phyloP scores from a whole-genome alignment of 2,888 invertebrate genomes.

The Ditula angustiorana region DNA sequence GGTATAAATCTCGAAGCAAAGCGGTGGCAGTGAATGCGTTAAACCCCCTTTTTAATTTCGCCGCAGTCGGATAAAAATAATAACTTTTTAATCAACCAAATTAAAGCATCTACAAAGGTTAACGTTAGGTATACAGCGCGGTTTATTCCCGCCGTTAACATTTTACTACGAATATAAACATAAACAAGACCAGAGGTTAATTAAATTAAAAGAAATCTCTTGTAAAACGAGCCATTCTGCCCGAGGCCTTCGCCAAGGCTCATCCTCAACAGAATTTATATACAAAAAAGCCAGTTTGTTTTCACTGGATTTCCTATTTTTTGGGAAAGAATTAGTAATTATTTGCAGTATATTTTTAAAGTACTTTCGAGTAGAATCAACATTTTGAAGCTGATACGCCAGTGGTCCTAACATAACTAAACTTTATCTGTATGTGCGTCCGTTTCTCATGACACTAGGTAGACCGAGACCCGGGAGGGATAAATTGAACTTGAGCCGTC shows the following conservation, averaged over 20 bases:
- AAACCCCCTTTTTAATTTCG: too few species aligned
- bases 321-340: background rate
- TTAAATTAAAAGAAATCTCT: conserved; percentile 16
- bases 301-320: background rate
- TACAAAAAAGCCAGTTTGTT: background rate
- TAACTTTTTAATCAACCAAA: conserved; percentile 26
- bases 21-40: too few species aligned
- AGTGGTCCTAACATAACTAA: too few species aligned
- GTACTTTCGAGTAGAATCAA: too few species aligned
- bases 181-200: background rate
- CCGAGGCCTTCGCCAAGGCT: background rate
- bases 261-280: background rate
- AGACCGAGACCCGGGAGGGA: too few species aligned
- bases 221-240: background rate
- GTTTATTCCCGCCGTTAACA: conserved; percentile 15
- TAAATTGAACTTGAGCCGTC: too few species aligned
- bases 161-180: conserved; percentile 27
- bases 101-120: conserved; percentile 19
- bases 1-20: too few species aligned
- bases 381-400: too few species aligned
- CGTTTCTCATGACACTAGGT: too few species aligned
- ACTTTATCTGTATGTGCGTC: too few species aligned
- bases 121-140: conserved; percentile 10
- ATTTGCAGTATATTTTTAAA: too few species aligned
- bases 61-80: too few species aligned